A percentile compares a stretch with the other conserved stretches of the same genome.
Evolutionary conservation across 2,888 invertebrate genomes (phyloP).

Genomic region (Lymantria monacha): DNA sequence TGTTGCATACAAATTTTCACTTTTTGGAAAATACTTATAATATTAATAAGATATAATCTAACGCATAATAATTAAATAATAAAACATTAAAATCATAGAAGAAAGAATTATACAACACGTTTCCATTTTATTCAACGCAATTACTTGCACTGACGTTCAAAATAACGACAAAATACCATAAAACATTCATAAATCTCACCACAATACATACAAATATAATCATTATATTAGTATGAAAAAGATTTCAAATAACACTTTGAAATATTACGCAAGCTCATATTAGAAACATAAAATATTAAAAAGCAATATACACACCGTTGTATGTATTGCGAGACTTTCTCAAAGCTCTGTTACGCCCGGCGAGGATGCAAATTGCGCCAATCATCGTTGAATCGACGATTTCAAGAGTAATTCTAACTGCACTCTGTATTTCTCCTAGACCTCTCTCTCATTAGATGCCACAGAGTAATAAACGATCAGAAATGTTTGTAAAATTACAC

Average conservation of each 20-base stretch:
- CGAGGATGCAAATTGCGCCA: slow-evolving; percentile 32
- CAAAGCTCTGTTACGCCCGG: slow-evolving; percentile 14
- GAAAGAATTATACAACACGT: neutral
- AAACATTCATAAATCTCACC: neutral
- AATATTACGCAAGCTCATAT: slow-evolving; percentile 20
- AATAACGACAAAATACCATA: neutral
- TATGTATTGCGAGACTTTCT: slow-evolving; percentile 26
- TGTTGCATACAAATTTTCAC: no score
- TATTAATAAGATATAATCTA: no score
- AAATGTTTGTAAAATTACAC: no score
- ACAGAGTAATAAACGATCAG: slow-evolving; percentile 4
- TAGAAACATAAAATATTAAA: slow-evolving; percentile 7
- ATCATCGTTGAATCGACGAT: slow-evolving; percentile 31
- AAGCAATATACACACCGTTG: slow-evolving; percentile 27
- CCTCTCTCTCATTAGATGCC: slow-evolving; percentile 19
- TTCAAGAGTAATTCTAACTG: slow-evolving; percentile 9
- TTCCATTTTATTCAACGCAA: neutral
- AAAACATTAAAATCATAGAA: no score
- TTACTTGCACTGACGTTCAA: neutral
- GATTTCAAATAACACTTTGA: slow-evolving; percentile 3
- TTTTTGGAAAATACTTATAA: no score
- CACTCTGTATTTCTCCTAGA: slow-evolving; percentile 24
- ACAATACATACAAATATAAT: neutral
- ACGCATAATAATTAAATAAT: no score
- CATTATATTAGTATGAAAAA: neutral